A percentile compares a stretch with the other conserved stretches of the same genome.
Evolutionary conservation across 1,140 invertebrate species (phyloP).

Genomic region (Metaphire vulgaris): DNA sequence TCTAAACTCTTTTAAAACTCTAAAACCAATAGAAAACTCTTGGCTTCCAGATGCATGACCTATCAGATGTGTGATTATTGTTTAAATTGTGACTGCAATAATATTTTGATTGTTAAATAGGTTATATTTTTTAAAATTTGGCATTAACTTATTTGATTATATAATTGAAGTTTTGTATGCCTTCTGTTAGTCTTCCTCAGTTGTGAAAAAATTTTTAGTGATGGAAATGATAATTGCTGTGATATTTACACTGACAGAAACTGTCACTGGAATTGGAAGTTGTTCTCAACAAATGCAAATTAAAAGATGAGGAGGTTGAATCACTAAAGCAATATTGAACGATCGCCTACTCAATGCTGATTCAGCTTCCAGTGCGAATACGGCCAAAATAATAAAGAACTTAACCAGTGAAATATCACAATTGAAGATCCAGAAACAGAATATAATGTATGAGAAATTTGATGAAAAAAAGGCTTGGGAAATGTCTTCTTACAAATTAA

Average conservation of each 20-base stretch:
- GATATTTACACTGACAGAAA: background rate
- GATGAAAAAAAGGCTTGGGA: background rate
- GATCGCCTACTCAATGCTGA: background rate
- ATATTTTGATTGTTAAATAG: too few relatives aligned
- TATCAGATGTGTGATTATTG: too few relatives aligned
- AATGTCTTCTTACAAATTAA: background rate
- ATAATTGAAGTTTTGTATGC: too few relatives aligned
- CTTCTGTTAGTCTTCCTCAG: too few relatives aligned
- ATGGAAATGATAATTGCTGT: too few relatives aligned
- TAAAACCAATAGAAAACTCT: too few relatives aligned
- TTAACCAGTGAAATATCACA: background rate
- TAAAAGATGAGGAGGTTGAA: background rate
- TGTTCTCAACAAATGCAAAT: background rate
- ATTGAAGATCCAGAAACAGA: background rate
- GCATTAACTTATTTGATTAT: too few relatives aligned
- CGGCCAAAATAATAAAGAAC: background rate
- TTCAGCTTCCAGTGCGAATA: background rate
- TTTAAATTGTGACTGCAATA: too few relatives aligned
- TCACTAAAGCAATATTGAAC: background rate
- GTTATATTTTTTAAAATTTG: too few relatives aligned
- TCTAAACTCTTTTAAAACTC: too few relatives aligned
- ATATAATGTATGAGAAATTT: background rate
- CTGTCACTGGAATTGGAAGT: background rate
- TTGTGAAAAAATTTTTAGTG: too few relatives aligned
- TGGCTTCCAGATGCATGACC: too few relatives aligned